A percentile compares a stretch with the other conserved stretches of the same genome.
Conservation (phyloP, 2,113 vertebrate genomes). For the Entosphenus tridentatus region DNA sequence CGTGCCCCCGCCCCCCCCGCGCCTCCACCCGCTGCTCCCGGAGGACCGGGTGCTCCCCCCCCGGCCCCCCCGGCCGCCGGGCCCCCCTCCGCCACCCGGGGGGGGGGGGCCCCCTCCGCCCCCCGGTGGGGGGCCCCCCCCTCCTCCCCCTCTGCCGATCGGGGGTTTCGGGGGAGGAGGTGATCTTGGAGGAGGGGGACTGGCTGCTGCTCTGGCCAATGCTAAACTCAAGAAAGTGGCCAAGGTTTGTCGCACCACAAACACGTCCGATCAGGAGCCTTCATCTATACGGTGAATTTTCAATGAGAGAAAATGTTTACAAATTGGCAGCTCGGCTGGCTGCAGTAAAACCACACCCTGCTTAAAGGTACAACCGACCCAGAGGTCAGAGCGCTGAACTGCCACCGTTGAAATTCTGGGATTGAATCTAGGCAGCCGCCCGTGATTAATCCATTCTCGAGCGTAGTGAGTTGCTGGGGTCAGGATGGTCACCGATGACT, state of each 20-base stretch:
- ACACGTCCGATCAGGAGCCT: not conserved
- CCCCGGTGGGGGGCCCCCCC: not conserved
- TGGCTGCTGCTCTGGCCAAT: constrained; percentile 44
- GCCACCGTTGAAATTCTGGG: constrained; percentile 12
- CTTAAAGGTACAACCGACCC: no score
- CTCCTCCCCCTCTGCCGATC: not conserved
- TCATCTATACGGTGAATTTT: not conserved
- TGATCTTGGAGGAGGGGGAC: constrained; percentile 17
- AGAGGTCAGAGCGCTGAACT: not conserved
- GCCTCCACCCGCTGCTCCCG: not conserved
- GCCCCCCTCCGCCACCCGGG: not conserved
- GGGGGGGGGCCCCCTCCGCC: not conserved
- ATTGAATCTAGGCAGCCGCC: no score
- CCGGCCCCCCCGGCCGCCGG: not conserved
- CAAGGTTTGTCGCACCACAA: constrained; percentile 25
- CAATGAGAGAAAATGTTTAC: not conserved
- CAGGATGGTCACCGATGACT: no score
- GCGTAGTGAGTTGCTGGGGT: no score
- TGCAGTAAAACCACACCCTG: not conserved
- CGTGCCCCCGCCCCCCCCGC: not conserved
- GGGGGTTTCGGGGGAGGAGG: not conserved
- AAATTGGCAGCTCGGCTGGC: not conserved
- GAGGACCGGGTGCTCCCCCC: not conserved
- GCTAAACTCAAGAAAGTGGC: constrained; percentile 54
- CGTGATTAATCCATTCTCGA: not conserved